phyloP scores from a whole-genome alignment of 2,797 vertebrate species.

The Rhinoraja longicauda region DNA sequence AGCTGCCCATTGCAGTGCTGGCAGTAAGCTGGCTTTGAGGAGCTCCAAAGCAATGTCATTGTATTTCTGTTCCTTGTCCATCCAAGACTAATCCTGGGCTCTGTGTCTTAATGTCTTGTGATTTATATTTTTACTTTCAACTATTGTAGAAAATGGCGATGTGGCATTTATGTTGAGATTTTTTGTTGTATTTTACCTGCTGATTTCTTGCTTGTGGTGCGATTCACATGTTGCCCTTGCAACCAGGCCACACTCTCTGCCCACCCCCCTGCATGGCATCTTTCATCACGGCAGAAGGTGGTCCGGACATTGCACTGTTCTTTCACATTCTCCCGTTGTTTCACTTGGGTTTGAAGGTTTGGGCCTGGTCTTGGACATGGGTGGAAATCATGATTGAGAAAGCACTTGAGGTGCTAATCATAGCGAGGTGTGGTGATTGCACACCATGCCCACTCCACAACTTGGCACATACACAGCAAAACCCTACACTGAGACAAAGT shows the following conservation, averaged over 20 bases:
- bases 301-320: too few species aligned
- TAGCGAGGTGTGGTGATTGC: too few species aligned
- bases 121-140: not conserved
- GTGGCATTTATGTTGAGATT: not conserved
- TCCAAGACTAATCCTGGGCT: conserved; percentile 10
- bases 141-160: not conserved
- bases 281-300: not conserved
- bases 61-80: not conserved
- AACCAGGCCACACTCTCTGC: not conserved
- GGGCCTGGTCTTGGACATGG: too few species aligned
- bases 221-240: not conserved
- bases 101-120: not conserved
- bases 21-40: not conserved
- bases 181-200: not conserved
- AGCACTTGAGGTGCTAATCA: too few species aligned
- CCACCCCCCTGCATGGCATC: not conserved
- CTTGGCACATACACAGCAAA: too few species aligned
- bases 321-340: too few species aligned
- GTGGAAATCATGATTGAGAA: too few species aligned
- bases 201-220: not conserved
- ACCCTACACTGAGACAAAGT: too few species aligned
- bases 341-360: too few species aligned
- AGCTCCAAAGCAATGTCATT: not conserved
- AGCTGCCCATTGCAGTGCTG: not conserved
- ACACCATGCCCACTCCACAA: too few species aligned